Evolutionary conservation across 2,113 vertebrate species (phyloP).

Genomic region (Origma solitaria): DNA sequence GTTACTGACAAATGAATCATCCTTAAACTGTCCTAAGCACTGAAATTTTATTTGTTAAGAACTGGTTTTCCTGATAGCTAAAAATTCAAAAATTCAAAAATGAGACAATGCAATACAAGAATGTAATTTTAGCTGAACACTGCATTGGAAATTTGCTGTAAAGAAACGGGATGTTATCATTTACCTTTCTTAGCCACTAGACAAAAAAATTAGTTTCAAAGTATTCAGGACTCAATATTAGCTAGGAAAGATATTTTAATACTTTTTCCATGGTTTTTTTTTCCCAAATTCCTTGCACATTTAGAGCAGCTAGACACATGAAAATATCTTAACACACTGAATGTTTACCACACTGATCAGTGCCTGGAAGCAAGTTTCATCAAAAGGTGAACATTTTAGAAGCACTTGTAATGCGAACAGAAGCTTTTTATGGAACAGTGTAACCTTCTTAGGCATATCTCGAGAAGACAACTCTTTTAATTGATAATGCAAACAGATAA

Average conservation of each 20-base stretch:
- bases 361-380: neutral
- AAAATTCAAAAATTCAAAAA: neutral
- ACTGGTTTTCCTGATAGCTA: neutral
- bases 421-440: neutral
- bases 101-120: neutral
- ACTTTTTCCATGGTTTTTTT: neutral
- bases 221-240: neutral
- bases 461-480: neutral
- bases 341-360: neutral
- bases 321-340: neutral
- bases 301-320: neutral
- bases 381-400: neutral
- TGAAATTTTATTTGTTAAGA: neutral
- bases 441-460: neutral
- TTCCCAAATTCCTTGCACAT: neutral
- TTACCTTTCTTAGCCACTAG: neutral
- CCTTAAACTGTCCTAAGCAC: neutral
- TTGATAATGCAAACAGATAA: neutral
- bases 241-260: neutral
- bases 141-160: neutral
- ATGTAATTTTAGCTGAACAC: neutral
- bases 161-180: neutral
- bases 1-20: neutral
- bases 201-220: neutral
- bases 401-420: neutral